Base-by-base conservation (phyloP, 2,888 invertebrate species). In the Noctua janthe region DNA sequence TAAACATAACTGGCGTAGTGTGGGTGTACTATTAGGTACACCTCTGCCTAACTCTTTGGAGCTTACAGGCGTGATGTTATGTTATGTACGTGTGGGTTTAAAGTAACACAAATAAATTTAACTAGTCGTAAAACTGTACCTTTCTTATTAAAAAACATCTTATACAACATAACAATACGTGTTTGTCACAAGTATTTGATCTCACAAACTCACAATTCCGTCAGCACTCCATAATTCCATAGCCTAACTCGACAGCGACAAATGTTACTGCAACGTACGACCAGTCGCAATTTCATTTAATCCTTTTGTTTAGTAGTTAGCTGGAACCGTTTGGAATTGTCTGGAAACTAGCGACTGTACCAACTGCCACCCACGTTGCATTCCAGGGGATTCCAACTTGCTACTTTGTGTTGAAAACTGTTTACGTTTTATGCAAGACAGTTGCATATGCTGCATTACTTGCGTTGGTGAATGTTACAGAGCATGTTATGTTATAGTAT, bases 251-350 rank as follows among this genome's bases (percentile, higher is more conserved):
- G 51, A 85, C 72, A 73, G 62, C 67, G 74, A 85, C 85, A 84
- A 78, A 84, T 81, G 78, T 78, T 82, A 80, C 67, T 51, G 59
- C 79, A 72, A 64, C 71, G 73, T 76, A 78, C 51, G 47, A 78
- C 69, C 39, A 79, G 76, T 79, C 39, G 82, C 82, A 84, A 82
- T 84, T 83, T 83, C 74, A 89, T 88, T 87, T 87, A 90, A 89
- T 90, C 84, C 83, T 87, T 89, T 91, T 90, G 90, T 91, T 88
- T 86, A 83, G 82, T 87, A 89, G 88, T 91, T 89, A 89, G 84
- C 66, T 76, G 74, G 76, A 78, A 69, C 71, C 76, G 72, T 77
- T 83, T 86, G 89, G 77, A 82, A 87, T 83, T 76, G 76, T 78
- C 83, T 86, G 89, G 76, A 82, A 87, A 84, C 84, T 82, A 59